phyloP scores from a whole-genome alignment of 2,888 invertebrate genomes.

The Caenorhabditis sp. region DNA sequence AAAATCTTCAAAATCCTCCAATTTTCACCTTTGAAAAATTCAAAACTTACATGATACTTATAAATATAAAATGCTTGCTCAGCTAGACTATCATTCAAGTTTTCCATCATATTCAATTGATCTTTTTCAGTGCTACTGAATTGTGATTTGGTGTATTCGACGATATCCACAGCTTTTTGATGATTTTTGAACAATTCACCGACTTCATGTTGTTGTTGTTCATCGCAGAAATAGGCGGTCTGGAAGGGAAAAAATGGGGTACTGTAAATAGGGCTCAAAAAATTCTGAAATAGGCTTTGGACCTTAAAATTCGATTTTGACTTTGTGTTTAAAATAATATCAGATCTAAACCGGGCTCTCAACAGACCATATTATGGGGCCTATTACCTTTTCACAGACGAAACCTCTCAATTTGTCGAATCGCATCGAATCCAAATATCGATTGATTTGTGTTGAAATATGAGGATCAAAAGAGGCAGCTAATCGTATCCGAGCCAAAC shows the following conservation, averaged over 20 bases:
- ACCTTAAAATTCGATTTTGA: too few species aligned
- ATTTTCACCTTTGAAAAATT: not conserved
- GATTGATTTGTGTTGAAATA: conserved; percentile 34
- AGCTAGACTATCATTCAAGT: conserved; percentile 44
- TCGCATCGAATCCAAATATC: conserved; percentile 38
- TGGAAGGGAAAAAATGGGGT: too few species aligned
- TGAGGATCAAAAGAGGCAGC: conserved; percentile 38
- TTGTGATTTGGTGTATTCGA: conserved; percentile 17
- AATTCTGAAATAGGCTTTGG: too few species aligned
- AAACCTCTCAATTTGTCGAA: conserved; percentile 27
- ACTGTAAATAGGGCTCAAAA: too few species aligned
- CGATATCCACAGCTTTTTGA: conserved; percentile 25
- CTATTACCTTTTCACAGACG: conserved; percentile 43
- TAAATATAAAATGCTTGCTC: conserved; percentile 41
- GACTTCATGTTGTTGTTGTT: conserved; percentile 23
- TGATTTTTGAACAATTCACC: conserved; percentile 32
- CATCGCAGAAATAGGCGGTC: conserved; percentile 40
- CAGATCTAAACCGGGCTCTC: too few species aligned
- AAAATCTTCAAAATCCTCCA: too few species aligned
- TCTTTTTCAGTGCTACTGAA: conserved; percentile 39
- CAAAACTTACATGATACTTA: conserved; percentile 33
- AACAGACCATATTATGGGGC: too few species aligned
- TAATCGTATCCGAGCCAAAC: conserved; percentile 38
- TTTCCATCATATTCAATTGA: conserved; percentile 50
- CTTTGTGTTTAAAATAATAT: not conserved